Conservation (phyloP, 2,888 invertebrate species). For the Sepioteuthis lessoniana region DNA sequence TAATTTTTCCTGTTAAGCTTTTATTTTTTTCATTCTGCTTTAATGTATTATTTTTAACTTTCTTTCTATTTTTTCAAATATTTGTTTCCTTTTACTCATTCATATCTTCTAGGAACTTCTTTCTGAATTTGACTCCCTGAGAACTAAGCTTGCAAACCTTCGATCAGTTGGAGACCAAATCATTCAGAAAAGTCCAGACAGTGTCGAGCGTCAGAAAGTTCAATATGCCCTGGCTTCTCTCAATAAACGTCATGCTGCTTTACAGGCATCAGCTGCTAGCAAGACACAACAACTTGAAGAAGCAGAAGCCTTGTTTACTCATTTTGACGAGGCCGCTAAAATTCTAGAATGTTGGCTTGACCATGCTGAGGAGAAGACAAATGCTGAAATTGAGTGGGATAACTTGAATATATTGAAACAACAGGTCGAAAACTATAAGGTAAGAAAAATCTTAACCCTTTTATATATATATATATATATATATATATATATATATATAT, state of each 20-base stretch:
- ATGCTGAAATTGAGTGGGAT: slow-evolving; percentile 59
- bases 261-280: slow-evolving; percentile 62
- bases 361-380: slow-evolving; percentile 59
- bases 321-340: slow-evolving; percentile 62
- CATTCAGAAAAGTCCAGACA: slow-evolving; percentile 62
- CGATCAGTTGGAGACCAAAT: slow-evolving; percentile 66
- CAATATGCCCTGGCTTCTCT: slow-evolving; percentile 65
- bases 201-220: slow-evolving; percentile 63
- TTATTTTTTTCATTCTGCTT: too few species aligned
- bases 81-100: background rate
- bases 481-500: too few species aligned
- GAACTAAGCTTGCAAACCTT: slow-evolving; percentile 62
- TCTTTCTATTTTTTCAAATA: background rate
- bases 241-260: slow-evolving; percentile 64
- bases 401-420: slow-evolving; percentile 63
- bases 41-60: background rate
- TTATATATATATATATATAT: too few species aligned
- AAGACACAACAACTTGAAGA: slow-evolving; percentile 64
- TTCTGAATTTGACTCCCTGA: slow-evolving; percentile 64
- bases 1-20: too few species aligned
- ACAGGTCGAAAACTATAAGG: slow-evolving; percentile 63
- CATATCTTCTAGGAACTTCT: slow-evolving; percentile 59
- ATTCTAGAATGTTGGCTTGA: slow-evolving; percentile 62
- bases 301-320: slow-evolving; percentile 61
- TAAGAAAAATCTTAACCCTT: slow-evolving; percentile 51